Percentiles rank a stretch among this genome's conserved stretches.
phyloP scores from a whole-genome alignment of 2,888 invertebrate species.

The Sympetrum striolatum region DNA sequence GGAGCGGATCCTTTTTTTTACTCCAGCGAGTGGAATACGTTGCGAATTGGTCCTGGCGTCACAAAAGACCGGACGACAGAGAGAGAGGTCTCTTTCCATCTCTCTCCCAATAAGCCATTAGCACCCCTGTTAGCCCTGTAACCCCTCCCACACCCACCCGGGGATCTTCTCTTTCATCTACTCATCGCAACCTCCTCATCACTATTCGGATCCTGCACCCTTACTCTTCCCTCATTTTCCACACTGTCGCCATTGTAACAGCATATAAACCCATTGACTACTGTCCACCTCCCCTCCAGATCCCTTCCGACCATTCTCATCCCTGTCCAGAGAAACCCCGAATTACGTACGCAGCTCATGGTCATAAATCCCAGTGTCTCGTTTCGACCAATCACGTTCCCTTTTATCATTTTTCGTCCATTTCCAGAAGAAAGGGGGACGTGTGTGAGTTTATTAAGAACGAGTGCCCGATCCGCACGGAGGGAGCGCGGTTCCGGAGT shows the following conservation, averaged over 20 bases:
- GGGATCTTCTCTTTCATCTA: background rate
- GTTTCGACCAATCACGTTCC: background rate
- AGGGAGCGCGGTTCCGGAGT: background rate
- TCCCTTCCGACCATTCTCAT: background rate
- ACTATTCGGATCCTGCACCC: constrained; percentile 23
- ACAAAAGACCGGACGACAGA: background rate
- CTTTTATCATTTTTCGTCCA: background rate
- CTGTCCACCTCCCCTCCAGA: background rate
- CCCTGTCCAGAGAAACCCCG: background rate
- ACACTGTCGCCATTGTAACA: constrained; percentile 34
- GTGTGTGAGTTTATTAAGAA: background rate
- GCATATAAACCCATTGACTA: constrained; percentile 12
- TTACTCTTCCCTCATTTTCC: constrained; percentile 25
- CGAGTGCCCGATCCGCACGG: background rate
- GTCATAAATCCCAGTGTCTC: background rate
- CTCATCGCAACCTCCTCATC: constrained; percentile 1
- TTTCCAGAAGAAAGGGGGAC: background rate
- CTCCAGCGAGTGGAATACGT: background rate
- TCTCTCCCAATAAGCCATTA: background rate
- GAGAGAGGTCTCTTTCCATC: background rate
- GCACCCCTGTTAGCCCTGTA: background rate
- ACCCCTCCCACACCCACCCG: background rate
- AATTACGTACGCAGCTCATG: background rate
- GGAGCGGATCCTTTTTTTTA: background rate
- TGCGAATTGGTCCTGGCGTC: background rate